phyloP scores from a whole-genome alignment of 2,888 invertebrate genomes.

The Prosopocoilus inquinatus region DNA sequence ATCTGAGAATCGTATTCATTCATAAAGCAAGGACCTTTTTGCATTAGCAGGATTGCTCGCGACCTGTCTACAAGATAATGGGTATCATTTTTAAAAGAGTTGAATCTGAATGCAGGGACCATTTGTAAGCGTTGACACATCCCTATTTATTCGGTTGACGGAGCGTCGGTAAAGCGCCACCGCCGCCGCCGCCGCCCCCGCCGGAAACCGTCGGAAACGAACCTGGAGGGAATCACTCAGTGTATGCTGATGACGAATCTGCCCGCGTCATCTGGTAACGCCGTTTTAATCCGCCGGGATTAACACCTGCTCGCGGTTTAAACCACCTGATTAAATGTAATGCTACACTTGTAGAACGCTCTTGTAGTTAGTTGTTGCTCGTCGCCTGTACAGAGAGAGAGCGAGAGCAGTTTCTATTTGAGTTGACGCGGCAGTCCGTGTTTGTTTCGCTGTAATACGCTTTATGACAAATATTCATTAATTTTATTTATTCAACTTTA shows the following conservation, averaged over 20 bases:
- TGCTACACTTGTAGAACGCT: conserved; percentile 31
- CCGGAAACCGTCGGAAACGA: conserved; percentile 9
- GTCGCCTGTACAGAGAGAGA: conserved; percentile 19
- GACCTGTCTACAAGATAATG: conserved; percentile 48
- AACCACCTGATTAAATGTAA: conserved; percentile 45
- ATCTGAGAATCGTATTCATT: conserved; percentile 4
- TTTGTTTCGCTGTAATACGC: conserved; percentile 1
- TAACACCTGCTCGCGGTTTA: conserved; percentile 44
- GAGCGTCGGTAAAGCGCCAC: conserved; percentile 25
- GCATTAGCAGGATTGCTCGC: conserved; percentile 50
- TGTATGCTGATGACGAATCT: conserved; percentile 34
- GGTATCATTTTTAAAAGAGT: conserved; percentile 50
- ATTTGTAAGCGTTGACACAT: conserved; percentile 46
- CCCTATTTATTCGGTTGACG: conserved; percentile 46
- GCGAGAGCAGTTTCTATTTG: conserved; percentile 28
- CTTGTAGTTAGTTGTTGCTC: conserved; percentile 21
- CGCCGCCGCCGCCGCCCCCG: neutral
- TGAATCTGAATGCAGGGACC: conserved; percentile 43
- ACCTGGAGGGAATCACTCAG: conserved; percentile 21
- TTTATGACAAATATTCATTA: neutral
- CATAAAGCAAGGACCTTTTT: conserved; percentile 18
- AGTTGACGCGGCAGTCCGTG: conserved; percentile 27
- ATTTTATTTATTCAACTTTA: too few relatives aligned
- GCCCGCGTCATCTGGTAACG: conserved; percentile 30
- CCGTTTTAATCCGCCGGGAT: conserved; percentile 40